phyloP scores from a whole-genome alignment of 2,113 vertebrate genomes.

The Cryptoleucopteryx plumbea region DNA sequence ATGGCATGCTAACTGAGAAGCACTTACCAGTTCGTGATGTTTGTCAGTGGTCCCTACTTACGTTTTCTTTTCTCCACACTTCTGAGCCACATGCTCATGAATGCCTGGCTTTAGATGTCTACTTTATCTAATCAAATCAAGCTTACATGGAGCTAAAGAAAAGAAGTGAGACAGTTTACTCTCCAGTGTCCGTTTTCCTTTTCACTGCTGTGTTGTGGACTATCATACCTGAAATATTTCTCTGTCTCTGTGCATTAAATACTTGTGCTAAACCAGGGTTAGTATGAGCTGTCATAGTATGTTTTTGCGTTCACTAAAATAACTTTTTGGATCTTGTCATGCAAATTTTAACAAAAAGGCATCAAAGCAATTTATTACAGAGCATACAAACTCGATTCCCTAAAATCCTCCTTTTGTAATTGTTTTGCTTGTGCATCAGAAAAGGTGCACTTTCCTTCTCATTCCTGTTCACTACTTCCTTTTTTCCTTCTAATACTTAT shows the following conservation, averaged over 20 bases:
- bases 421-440: background rate
- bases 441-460: background rate
- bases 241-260: background rate
- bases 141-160: background rate
- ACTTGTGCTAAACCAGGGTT: background rate
- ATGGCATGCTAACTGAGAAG: background rate
- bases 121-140: background rate
- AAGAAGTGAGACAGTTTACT: background rate
- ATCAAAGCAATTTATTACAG: background rate
- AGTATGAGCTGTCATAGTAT: background rate
- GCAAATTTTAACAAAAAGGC: background rate
- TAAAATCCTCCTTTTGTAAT: background rate
- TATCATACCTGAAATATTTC: background rate
- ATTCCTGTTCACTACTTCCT: background rate
- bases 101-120: background rate
- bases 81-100: background rate
- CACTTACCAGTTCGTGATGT: background rate
- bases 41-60: background rate
- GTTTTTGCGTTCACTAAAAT: background rate
- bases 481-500: background rate
- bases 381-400: background rate
- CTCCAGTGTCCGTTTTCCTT: background rate
- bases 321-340: background rate
- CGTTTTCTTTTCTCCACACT: background rate
- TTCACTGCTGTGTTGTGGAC: background rate